Percentiles rank a stretch among this genome's conserved stretches.
phyloP scores from a whole-genome alignment of 1,140 invertebrate species.

The Argopecten irradians region DNA sequence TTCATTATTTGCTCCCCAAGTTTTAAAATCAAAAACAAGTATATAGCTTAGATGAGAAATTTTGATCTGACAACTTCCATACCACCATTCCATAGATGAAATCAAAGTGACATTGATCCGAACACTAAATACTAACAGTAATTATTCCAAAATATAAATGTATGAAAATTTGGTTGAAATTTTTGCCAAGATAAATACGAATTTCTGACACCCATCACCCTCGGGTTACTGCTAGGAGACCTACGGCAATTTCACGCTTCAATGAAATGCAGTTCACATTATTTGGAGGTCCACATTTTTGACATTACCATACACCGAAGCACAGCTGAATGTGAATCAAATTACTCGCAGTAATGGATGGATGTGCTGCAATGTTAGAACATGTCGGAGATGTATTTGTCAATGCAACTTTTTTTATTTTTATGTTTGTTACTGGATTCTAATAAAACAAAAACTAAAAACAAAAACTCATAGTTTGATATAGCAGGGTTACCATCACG shows the following conservation, averaged over 20 bases:
- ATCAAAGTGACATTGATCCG: neutral
- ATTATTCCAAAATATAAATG: neutral
- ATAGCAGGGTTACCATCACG: neutral
- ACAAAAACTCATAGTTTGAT: neutral
- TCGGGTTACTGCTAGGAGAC: constrained; percentile 12
- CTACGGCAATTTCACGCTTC: constrained; percentile 9
- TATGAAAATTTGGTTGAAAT: neutral
- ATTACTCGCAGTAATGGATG: neutral
- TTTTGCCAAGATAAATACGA: constrained; percentile 6
- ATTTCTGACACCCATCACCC: neutral
- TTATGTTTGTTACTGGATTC: neutral
- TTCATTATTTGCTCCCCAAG: no score
- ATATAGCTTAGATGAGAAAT: no score
- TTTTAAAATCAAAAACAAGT: no score
- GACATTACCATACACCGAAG: constrained; percentile 10
- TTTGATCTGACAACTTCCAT: neutral
- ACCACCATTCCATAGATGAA: neutral
- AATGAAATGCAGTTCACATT: constrained; percentile 5
- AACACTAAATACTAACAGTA: constrained; percentile 3
- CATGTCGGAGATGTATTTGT: constrained; percentile 1
- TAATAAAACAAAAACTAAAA: constrained; percentile 24
- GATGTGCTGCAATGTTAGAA: constrained; percentile 5
- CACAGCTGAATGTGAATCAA: neutral
- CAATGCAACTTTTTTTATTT: constrained; percentile 8
- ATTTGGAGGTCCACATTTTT: constrained; percentile 22